A percentile compares a stretch with the other conserved stretches of the same genome.
Conservation (phyloP, 2,797 vertebrate genomes). For the Acestrorhynchus altus region DNA sequence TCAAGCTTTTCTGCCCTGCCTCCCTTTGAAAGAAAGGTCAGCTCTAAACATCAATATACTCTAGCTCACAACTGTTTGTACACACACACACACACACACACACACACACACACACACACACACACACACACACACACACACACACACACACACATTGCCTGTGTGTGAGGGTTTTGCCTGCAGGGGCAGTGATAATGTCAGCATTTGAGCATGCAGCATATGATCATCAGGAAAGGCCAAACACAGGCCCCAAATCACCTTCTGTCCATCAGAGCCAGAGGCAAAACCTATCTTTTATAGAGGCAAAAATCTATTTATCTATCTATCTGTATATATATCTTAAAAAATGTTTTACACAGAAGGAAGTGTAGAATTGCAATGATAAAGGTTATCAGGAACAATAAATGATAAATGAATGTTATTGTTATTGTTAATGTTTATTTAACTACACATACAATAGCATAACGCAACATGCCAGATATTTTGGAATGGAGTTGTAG, state of each 20-base stretch:
- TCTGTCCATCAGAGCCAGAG: background rate
- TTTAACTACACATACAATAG: no score
- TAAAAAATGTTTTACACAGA: no score
- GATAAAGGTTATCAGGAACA: no score
- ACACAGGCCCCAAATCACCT: background rate
- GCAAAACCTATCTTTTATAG: no score
- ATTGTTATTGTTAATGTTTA: no score
- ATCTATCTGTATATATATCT: no score
- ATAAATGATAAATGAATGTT: no score
- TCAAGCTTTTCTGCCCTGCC: constrained; percentile 15
- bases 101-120: constrained; percentile 26
- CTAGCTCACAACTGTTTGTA: constrained; percentile 22
- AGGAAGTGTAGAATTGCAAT: no score
- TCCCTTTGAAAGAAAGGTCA: constrained; percentile 51
- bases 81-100: constrained; percentile 15
- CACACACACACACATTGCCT: constrained; percentile 6
- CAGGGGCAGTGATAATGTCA: constrained; percentile 28
- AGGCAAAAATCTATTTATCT: background rate
- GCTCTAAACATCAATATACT: constrained; percentile 37
- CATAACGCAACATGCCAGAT: no score
- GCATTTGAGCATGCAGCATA: constrained; percentile 20
- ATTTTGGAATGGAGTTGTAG: no score
- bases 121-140: constrained; percentile 20
- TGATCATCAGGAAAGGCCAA: constrained; percentile 18
- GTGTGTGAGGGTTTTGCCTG: constrained; percentile 19